Evolutionary conservation across 1,140 invertebrate genomes (phyloP), one percentile per base, ranked within the genome.

Genomic region (Lepeophtheirus salmonis): DNA sequence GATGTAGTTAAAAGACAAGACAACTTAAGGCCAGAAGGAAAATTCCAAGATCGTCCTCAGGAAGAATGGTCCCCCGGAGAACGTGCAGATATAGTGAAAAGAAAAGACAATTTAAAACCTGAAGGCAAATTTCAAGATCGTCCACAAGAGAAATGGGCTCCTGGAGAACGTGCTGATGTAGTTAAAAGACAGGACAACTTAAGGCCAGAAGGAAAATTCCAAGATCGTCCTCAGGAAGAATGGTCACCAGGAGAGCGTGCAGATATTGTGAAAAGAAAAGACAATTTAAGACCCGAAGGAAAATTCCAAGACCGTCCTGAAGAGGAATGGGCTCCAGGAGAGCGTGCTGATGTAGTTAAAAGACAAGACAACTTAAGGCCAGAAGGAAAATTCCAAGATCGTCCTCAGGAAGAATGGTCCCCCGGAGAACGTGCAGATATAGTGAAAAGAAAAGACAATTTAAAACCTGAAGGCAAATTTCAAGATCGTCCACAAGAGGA

Each of bases 401-500:
- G 68, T 72, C 0, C 72, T 76, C 67, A 14, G 63, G 64, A 63
- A 53, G 52, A 23, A 77, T 77, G 3, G 68, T 72, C 56, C 72
- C 75, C 4, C 67, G 68, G 4, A 68, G 68, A 22, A 26, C 64
- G 30, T 62, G 71, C 69, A 1, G 64, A 69, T 2, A 64, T 73
- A 18, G 69, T 71, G 13, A 67, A 65, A 60, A 66, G 77, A 63
- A 64, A 70, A 63, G 75, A 77, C 57, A 74, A 77, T 64, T 66
- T 83, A 1, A 68, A 68, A 4, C 75, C 79, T 2, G 81, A 83
- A 67, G 81, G 81, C 16, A 77, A 80, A 65, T 67, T 83, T 52
- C 62, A 56, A 17, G 63, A 56, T 3, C 24, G 26, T n/a, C n/a
- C n/a, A n/a, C n/a, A n/a, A n/a, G 1, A 62, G 14, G 2, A 62